Base-by-base conservation (phyloP, 2,797 vertebrate species). In the Hydrophis major region DNA sequence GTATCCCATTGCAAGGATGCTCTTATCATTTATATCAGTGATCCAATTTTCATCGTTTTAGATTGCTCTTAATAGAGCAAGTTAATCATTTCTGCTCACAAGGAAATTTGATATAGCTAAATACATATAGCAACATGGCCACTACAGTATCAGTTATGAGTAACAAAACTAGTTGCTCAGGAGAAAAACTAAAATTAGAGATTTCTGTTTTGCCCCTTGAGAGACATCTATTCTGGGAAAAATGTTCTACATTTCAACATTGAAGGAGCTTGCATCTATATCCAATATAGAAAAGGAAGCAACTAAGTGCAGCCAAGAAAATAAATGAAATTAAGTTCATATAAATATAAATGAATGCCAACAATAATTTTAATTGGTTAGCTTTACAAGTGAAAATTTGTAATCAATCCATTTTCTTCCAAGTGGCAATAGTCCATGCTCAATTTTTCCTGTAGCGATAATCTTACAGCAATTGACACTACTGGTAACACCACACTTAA, bases 41-140 rank as follows among this genome's bases (percentile, higher is more conserved):
- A 66, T 86, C 78, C 92, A 61, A 74, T 59, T 83, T 92, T 90
- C 10, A 50, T 60, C 28, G 94, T n/a, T 13, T 2, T 16, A 22
- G 42, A 16, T 2, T 89, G 92, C 89, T 94, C 53, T 86, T 91
- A 42, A 61, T 91, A 93, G 66, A 61, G 32, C 7, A 63, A 28
- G 89, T 92, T 88, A 59, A 88, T 90, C 90, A 10, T 92, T 86
- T 92, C 90, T 88, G 57, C 92, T 94, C 88, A 37, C 47, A 66
- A 11, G 66, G 74, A 89, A 37, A 86, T 86, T 66, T 90, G 63
- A 57, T 13, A n/a, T 50, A 61, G 57, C 42, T 66, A 74, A 18
- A 56, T 69, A 88, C 86, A 89, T 32, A 60, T 92, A 74, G 86
- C n/a, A 92, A 88, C 86, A 10, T 92, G 55, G 32, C 53, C 63